A percentile compares a stretch with the other conserved stretches of the same genome.
Conservation (phyloP, 2,888 invertebrate genomes). For the Parascotia fuliginaria region DNA sequence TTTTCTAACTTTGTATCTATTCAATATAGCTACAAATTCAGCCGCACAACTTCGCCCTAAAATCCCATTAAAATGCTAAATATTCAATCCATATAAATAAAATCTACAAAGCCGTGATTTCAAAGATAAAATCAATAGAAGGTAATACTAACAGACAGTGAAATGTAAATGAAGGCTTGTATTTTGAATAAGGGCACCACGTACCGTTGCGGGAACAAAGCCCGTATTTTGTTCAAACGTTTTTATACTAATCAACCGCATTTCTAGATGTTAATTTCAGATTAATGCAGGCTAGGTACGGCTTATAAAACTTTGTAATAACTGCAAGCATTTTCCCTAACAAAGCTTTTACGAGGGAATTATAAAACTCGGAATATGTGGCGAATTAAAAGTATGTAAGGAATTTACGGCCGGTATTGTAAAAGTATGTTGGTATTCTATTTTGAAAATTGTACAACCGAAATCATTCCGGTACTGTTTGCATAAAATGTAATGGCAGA, state of each 20-base stretch:
- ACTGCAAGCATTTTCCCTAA: conserved; percentile 18
- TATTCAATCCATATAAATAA: conserved; percentile 19
- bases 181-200: conserved; percentile 30
- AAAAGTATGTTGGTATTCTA: conserved; percentile 44
- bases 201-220: conserved; percentile 11
- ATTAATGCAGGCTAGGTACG: neutral
- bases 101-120: conserved; percentile 32
- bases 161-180: conserved; percentile 35
- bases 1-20: neutral
- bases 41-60: neutral
- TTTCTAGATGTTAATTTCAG: conserved; percentile 4
- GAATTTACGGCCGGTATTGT: conserved; percentile 29
- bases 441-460: conserved; percentile 65
- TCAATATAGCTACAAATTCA: neutral
- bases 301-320: conserved; percentile 8
- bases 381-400: conserved; percentile 26
- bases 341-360: conserved; percentile 30
- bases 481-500: conserved; percentile 83
- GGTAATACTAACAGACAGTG: conserved; percentile 27
- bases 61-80: conserved; percentile 15
- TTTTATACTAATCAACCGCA: conserved; percentile 5
- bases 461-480: conserved; percentile 76
- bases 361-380: conserved; percentile 25
- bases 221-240: conserved; percentile 17
- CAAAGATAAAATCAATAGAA: conserved; percentile 37